A percentile compares a stretch with the other conserved stretches of the same genome.
phyloP scores from a whole-genome alignment of 2,888 invertebrate genomes.

The Phortica okadai region DNA sequence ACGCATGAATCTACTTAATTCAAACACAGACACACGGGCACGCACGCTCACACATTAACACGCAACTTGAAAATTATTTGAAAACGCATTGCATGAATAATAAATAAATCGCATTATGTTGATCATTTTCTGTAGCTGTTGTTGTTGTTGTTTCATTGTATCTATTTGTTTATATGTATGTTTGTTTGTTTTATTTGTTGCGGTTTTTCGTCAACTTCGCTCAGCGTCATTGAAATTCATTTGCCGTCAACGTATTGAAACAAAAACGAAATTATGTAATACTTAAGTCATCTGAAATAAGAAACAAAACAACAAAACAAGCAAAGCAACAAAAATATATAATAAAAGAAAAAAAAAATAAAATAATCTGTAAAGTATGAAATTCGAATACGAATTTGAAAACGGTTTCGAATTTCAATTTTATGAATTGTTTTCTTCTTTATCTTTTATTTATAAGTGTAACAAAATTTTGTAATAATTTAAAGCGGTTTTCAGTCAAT shows the following conservation, averaged over 20 bases:
- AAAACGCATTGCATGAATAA: slow-evolving; percentile 17
- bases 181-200: background rate
- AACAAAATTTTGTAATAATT: slow-evolving; percentile 6
- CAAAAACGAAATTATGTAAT: too few species aligned
- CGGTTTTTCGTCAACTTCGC: background rate
- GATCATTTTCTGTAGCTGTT: background rate
- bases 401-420: slow-evolving; percentile 4
- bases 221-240: slow-evolving; percentile 25
- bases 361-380: too few species aligned
- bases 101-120: slow-evolving; percentile 24
- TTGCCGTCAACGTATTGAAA: background rate
- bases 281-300: too few species aligned
- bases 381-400: background rate
- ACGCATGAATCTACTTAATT: too few species aligned
- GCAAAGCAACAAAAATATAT: background rate
- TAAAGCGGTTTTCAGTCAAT: background rate
- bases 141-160: background rate
- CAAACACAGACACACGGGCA: background rate
- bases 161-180: background rate
- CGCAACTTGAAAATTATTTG: background rate
- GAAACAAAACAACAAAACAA: background rate
- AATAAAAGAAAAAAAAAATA: background rate
- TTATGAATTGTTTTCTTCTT: background rate
- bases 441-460: background rate
- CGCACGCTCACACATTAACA: background rate